Base-by-base conservation (phyloP, 2,888 invertebrate species). In the Meghimatium bilineatum region DNA sequence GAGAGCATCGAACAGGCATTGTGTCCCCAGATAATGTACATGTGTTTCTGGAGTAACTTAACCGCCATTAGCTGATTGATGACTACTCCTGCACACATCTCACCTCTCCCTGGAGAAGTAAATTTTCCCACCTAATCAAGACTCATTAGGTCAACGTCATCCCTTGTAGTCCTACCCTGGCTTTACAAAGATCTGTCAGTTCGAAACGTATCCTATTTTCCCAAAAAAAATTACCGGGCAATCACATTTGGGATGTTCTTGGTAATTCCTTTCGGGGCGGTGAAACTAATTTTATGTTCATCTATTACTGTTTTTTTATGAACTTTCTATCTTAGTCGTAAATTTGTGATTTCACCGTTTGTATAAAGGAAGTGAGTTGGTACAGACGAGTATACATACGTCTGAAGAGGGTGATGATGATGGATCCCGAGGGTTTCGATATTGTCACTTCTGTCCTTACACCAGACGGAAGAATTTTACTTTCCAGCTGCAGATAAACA, bases 1-100 rank as follows among this genome's bases (percentile, higher is more conserved):
- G 6, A 32, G 23, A 52, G 1, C 32, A 49, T 2, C 20, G 74
- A 52, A 44, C 49, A 52, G n/a, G 14, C 20, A 52, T 23, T 2
- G 10, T 32, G 74, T 80, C 78, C 67, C 78, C 26, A 20, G 83
- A 63, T 78, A 36, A 78, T 29, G 36, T 79, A 60, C 79, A 74
- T 79, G 83, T 83, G 77, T 83, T 81, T 17, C 81, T 38, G 63
- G 63, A 74, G 60, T 81, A 63, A 38, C 56, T 81, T 63, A 8
- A 36, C 63, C 81, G 74, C 81, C 81, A 81, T 81, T 81, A 60
- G 72, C 29, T 81, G 81, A 81, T 81, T 81, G 81, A 81, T 81
- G 81, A 38, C 72, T 36, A 44, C 74, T 81, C 72, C 44, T n/a
- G 5, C 52, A 44, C 36, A 32, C 82, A 66, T 67, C n/a, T 82